phyloP scores from a whole-genome alignment of 2,888 invertebrate species.

The Fabriciana adippe region DNA sequence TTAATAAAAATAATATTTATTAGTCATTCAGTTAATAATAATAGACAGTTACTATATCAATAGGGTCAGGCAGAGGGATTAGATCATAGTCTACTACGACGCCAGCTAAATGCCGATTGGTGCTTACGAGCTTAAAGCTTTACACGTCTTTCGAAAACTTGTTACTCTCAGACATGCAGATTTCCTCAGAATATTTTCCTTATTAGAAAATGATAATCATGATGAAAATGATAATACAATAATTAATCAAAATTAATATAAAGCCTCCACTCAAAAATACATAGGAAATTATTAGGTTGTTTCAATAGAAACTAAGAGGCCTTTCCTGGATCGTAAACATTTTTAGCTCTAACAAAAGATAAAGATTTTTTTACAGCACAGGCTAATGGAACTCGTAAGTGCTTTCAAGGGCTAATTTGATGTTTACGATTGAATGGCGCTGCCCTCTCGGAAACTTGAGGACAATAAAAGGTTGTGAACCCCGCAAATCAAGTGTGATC shows the following conservation, averaged over 20 bases:
- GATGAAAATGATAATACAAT: neutral
- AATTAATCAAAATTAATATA: slow-evolving; percentile 29
- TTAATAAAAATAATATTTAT: no score
- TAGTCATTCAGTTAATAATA: no score
- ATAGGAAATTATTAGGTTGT: slow-evolving; percentile 37
- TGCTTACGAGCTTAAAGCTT: no score
- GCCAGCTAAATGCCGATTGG: no score
- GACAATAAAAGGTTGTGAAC: slow-evolving; percentile 37
- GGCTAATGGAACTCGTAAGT: slow-evolving; percentile 41
- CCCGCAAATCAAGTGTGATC: slow-evolving; percentile 35
- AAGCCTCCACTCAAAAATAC: slow-evolving; percentile 26
- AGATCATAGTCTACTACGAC: no score
- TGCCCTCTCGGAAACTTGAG: slow-evolving; percentile 35
- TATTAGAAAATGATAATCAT: neutral
- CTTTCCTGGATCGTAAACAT: slow-evolving; percentile 35
- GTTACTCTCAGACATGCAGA: no score
- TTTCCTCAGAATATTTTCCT: no score
- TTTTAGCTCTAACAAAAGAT: slow-evolving; percentile 39
- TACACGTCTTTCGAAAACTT: no score
- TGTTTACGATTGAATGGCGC: slow-evolving; percentile 42
- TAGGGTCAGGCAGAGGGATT: no score
- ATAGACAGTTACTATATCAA: no score
- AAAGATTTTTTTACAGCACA: slow-evolving; percentile 39
- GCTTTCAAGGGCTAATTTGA: slow-evolving; percentile 42
- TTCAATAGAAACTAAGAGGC: slow-evolving; percentile 35